Evolutionary conservation across 2,797 vertebrate genomes (phyloP).

Genomic region (Poeciliopsis turneri): DNA sequence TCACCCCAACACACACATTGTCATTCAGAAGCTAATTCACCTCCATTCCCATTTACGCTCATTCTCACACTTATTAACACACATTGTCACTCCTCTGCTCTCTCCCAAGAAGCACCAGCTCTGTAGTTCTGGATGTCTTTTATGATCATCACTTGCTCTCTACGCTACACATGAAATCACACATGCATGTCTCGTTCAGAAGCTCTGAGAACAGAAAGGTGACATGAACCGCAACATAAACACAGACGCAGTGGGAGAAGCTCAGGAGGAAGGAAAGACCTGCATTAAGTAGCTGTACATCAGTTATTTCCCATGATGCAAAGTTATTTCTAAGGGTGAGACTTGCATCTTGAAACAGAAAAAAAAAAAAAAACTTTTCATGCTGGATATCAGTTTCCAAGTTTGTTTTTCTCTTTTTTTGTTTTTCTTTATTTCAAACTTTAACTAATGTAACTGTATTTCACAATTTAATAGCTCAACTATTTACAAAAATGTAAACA

Average conservation of each 20-base stretch:
- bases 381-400: neutral
- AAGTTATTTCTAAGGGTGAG: neutral
- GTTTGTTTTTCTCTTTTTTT: neutral
- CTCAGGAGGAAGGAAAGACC: neutral
- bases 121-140: neutral
- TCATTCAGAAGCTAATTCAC: neutral
- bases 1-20: neutral
- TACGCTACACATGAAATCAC: neutral
- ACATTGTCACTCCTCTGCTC: neutral
- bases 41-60: too few relatives aligned
- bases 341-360: neutral
- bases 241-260: neutral
- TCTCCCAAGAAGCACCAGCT: neutral
- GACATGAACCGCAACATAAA: conserved; percentile 37
- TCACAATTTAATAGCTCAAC: too few relatives aligned
- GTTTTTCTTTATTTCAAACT: neutral
- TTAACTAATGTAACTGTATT: too few relatives aligned
- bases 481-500: too few relatives aligned
- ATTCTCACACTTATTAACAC: neutral
- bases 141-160: neutral
- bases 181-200: conserved; percentile 8
- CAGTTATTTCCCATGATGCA: neutral
- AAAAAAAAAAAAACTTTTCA: neutral
- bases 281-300: neutral
- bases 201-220: conserved; percentile 53